phyloP scores from a whole-genome alignment of 2,797 vertebrate genomes.

The Ambastaia sidthimunki region DNA sequence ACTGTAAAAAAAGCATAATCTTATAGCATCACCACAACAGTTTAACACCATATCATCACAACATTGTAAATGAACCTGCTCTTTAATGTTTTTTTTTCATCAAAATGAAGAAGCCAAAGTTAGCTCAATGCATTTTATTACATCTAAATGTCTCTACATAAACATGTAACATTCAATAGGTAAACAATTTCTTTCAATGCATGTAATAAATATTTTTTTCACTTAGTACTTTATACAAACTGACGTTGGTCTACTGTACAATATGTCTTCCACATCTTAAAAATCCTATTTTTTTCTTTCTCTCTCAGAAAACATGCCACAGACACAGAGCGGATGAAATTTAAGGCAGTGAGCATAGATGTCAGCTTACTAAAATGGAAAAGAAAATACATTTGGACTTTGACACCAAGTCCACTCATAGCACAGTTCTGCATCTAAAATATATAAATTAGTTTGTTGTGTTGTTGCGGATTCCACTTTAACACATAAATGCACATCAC shows the following conservation, averaged over 20 bases:
- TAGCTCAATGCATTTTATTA: slow-evolving; percentile 97
- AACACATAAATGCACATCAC: slow-evolving; percentile 73
- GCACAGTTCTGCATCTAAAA: slow-evolving; percentile 76
- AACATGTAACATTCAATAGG: slow-evolving; percentile 99
- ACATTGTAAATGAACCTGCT: too few relatives aligned
- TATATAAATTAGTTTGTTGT: slow-evolving; percentile 79
- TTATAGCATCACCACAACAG: not conserved
- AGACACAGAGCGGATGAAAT: slow-evolving; percentile 85
- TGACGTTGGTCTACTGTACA: slow-evolving; percentile 95
- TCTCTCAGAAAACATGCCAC: slow-evolving; percentile 87
- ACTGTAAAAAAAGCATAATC: not conserved
- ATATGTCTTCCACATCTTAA: slow-evolving; percentile 74
- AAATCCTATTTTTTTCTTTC: slow-evolving; percentile 86
- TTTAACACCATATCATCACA: too few relatives aligned
- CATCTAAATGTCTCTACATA: slow-evolving; percentile 99
- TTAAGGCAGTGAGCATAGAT: slow-evolving; percentile 99
- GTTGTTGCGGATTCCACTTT: slow-evolving; percentile 69
- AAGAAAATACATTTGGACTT: slow-evolving; percentile 69
- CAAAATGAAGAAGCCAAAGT: slow-evolving; percentile 37
- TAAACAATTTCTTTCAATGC: slow-evolving; percentile 98
- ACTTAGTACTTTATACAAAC: slow-evolving; percentile 98
- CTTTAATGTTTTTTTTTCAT: too few relatives aligned
- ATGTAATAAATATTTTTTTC: slow-evolving; percentile 99
- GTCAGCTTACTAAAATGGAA: slow-evolving; percentile 74
- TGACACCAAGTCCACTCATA: slow-evolving; percentile 72